Evolutionary conservation across 2,113 vertebrate species (phyloP).

Genomic region (Eulemur macaco): DNA sequence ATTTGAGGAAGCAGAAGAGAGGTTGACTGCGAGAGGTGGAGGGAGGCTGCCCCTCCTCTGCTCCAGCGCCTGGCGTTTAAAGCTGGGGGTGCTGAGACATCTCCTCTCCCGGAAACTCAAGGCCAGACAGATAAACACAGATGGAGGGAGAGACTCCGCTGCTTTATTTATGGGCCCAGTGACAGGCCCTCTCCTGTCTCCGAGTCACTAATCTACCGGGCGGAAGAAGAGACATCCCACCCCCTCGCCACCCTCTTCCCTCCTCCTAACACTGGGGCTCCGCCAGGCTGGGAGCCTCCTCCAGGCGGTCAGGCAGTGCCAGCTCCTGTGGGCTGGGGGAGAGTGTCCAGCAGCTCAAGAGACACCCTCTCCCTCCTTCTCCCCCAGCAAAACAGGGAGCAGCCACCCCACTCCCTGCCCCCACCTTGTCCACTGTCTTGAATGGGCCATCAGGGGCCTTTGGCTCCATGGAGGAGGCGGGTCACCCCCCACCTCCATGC

Average conservation of each 20-base stretch:
- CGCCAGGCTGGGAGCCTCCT: constrained; percentile 51
- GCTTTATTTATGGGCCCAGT: constrained; percentile 82
- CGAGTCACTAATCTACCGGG: constrained; percentile 81
- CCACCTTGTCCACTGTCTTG: not conserved
- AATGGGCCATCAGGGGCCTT: not conserved
- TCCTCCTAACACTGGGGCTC: constrained; percentile 58
- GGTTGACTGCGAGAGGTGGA: not conserved
- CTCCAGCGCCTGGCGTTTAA: constrained; percentile 48
- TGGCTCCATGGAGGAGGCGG: not conserved
- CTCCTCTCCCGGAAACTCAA: constrained; percentile 75
- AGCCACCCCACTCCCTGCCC: not conserved
- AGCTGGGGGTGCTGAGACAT: constrained; percentile 65
- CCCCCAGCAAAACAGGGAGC: not conserved
- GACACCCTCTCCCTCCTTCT: not conserved
- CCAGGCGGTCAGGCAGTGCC: not conserved
- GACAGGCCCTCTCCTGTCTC: constrained; percentile 82
- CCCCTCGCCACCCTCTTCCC: constrained; percentile 57
- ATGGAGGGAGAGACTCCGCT: constrained; percentile 74
- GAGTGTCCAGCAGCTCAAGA: not conserved
- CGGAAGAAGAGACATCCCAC: constrained; percentile 76
- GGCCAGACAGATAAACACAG: constrained; percentile 84
- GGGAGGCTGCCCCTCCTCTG: not conserved
- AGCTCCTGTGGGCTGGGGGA: not conserved
- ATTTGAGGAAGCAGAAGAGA: not conserved
- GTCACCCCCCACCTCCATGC: not conserved